phyloP scores from a whole-genome alignment of 2,888 invertebrate genomes.

The Brenthis ino region DNA sequence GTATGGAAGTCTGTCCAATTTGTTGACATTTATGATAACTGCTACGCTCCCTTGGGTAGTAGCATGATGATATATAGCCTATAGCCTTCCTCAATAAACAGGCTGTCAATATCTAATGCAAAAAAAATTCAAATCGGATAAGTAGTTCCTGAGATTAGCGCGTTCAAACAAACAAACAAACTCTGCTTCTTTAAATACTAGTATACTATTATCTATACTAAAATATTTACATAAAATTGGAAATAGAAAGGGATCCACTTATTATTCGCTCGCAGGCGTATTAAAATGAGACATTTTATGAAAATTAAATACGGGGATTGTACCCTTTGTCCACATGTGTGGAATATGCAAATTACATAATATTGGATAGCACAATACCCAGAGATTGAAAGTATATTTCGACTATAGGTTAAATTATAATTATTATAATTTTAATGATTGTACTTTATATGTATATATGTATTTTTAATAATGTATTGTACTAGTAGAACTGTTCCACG shows the following conservation, averaged over 20 bases:
- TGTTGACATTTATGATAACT: no score
- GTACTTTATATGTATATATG: no score
- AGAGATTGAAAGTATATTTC: constrained; percentile 29
- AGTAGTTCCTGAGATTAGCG: no score
- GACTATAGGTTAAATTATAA: constrained; percentile 14
- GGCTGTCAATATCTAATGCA: no score
- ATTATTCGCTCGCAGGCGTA: constrained; percentile 73
- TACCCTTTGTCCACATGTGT: constrained; percentile 80
- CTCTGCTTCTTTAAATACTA: constrained; percentile 44
- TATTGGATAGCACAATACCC: constrained; percentile 59
- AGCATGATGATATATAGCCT: no score
- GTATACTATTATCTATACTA: constrained; percentile 39
- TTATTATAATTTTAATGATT: constrained; percentile 16
- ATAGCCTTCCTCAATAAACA: no score
- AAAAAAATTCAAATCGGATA: no score
- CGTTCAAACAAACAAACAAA: not conserved
- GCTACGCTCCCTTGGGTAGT: no score
- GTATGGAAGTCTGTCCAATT: no score
- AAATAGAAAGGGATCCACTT: constrained; percentile 71
- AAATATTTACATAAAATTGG: constrained; percentile 58
- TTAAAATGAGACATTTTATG: constrained; percentile 78
- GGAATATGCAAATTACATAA: constrained; percentile 79
- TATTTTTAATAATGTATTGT: no score
- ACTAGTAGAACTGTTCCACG: no score
- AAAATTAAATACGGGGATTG: constrained; percentile 79